Conservation (phyloP, 1,140 invertebrate genomes). For the Drosophila kohkoa region DNA sequence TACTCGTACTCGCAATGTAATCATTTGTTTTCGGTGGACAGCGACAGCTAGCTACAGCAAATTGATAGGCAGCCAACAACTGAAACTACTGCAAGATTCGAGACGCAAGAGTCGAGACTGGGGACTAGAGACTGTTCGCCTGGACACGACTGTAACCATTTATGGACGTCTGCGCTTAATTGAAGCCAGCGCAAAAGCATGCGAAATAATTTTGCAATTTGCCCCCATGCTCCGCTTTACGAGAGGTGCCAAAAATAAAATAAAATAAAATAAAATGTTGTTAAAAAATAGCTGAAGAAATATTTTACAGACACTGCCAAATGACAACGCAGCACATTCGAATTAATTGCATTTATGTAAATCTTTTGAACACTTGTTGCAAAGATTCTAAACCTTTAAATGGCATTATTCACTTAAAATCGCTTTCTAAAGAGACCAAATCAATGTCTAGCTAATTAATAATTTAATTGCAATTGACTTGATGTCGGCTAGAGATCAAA, state of each 20-base stretch:
- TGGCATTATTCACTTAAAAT: neutral
- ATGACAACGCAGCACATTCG: slow-evolving; percentile 51
- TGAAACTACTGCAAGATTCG: slow-evolving; percentile 32
- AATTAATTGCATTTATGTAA: slow-evolving; percentile 67
- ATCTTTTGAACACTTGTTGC: slow-evolving; percentile 16
- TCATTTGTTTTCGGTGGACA: slow-evolving; percentile 75
- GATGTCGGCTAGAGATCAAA: slow-evolving; percentile 66
- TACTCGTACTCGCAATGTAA: slow-evolving; percentile 70
- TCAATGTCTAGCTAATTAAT: slow-evolving; percentile 38
- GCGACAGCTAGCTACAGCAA: slow-evolving; percentile 63
- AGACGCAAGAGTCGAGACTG: slow-evolving; percentile 11
- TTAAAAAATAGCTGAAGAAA: slow-evolving; percentile 33
- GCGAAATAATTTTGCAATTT: slow-evolving; percentile 75
- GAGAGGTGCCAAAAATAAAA: slow-evolving; percentile 62
- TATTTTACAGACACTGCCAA: slow-evolving; percentile 52
- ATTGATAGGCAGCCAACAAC: slow-evolving; percentile 78
- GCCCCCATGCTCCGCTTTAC: slow-evolving; percentile 40
- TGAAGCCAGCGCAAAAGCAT: slow-evolving; percentile 72
- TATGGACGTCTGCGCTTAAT: slow-evolving; percentile 80
- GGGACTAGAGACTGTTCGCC: slow-evolving; percentile 11
- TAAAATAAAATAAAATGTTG: slow-evolving; percentile 29
- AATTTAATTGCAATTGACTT: slow-evolving; percentile 40
- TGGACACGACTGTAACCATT: slow-evolving; percentile 57
- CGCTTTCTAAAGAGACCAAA: slow-evolving; percentile 12
- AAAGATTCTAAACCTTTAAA: neutral